Percentiles rank a stretch among this genome's conserved stretches.
phyloP scores from a whole-genome alignment of 1,140 invertebrate genomes.

The Calephelis virginiensis region DNA sequence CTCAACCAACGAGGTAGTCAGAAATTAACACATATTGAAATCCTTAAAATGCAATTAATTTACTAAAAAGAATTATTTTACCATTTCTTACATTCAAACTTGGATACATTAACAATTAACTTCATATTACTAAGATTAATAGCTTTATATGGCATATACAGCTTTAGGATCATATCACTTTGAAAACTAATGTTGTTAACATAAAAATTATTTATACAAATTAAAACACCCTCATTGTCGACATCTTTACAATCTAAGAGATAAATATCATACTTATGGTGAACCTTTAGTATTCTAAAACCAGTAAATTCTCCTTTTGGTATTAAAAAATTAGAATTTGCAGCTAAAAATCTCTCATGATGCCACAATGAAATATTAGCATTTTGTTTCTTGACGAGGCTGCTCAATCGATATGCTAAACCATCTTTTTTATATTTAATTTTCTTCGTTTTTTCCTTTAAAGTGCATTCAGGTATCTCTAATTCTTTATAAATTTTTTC shows the following conservation, averaged over 20 bases:
- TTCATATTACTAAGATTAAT: conserved; percentile 41
- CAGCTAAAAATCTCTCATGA: conserved; percentile 60
- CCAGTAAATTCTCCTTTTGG: conserved; percentile 48
- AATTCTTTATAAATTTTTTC: too few relatives aligned
- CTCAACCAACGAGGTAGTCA: too few relatives aligned
- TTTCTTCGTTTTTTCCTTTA: conserved; percentile 44
- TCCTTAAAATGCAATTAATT: too few relatives aligned
- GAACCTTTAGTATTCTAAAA: conserved; percentile 46
- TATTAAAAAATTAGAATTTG: conserved; percentile 59
- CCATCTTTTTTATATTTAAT: conserved; percentile 61
- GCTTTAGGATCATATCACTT: conserved; percentile 46
- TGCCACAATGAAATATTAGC: conserved; percentile 57
- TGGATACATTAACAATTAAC: conserved; percentile 57
- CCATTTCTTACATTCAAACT: conserved; percentile 46
- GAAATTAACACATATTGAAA: too few relatives aligned
- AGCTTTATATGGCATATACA: conserved; percentile 55
- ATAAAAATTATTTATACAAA: conserved; percentile 50
- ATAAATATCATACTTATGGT: conserved; percentile 53
- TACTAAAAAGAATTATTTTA: conserved; percentile 2
- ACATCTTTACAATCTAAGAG: conserved; percentile 44
- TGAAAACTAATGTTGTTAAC: conserved; percentile 38
- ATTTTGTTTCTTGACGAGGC: conserved; percentile 60
- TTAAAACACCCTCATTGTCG: conserved; percentile 38
- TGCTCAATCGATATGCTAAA: conserved; percentile 46
- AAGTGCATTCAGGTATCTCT: conserved; percentile 24